Evolutionary conservation across 2,113 vertebrate species (phyloP).

Genomic region (Mystacornis crossleyi): DNA sequence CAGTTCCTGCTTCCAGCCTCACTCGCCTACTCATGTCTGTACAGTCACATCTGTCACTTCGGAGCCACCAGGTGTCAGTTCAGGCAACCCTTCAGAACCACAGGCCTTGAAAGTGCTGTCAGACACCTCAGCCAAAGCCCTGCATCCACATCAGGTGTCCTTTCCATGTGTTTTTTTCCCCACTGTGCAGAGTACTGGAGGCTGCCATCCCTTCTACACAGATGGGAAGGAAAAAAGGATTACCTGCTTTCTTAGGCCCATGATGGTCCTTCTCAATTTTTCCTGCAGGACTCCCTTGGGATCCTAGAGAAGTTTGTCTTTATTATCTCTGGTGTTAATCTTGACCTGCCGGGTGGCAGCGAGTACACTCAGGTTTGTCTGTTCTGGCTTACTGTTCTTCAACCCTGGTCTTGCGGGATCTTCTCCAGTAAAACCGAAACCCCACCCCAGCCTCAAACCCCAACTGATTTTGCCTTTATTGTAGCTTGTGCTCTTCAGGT

Average conservation of each 20-base stretch:
- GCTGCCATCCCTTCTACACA: neutral
- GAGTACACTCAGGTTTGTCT: neutral
- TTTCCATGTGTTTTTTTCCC: too few species aligned
- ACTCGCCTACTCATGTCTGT: neutral
- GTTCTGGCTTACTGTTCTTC: neutral
- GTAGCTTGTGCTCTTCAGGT: neutral
- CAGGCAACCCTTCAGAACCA: neutral
- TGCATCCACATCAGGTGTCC: neutral
- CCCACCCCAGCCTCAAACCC: neutral
- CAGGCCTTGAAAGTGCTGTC: neutral
- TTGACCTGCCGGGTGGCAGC: neutral
- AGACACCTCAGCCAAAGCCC: neutral
- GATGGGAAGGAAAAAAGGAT: neutral
- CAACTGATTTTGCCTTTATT: neutral
- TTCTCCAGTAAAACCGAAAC: neutral
- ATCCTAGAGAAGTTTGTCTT: neutral
- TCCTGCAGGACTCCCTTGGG: rapidly evolving
- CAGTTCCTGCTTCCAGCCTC: neutral
- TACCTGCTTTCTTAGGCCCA: neutral
- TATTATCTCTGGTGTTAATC: neutral
- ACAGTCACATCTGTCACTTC: neutral
- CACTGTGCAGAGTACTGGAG: neutral
- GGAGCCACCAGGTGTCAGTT: neutral
- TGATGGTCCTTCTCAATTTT: neutral
- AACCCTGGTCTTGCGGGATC: neutral